These are phyloP conservation scores for Hoplodrina blanda DNA, from an alignment of 2,888 invertebrate species.

Conservation along the genomic window DNA sequence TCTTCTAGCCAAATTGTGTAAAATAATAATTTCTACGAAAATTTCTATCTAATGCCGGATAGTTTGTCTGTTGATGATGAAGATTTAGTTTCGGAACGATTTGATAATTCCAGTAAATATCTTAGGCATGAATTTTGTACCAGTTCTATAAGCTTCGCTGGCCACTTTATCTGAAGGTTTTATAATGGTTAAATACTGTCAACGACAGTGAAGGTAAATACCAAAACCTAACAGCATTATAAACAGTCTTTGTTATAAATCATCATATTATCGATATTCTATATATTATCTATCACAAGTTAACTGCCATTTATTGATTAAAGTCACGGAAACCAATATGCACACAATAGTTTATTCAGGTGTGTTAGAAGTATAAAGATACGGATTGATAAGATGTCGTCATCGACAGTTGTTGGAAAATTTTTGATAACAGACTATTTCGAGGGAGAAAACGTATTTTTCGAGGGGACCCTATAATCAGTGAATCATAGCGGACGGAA, in stretches of 20 bases:
- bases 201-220: background rate
- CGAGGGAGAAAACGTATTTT: constrained; percentile 29
- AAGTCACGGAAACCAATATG: constrained; percentile 15
- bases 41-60: too few species aligned
- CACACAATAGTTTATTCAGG: constrained; percentile 23
- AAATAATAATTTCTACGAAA: too few species aligned
- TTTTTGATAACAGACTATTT: constrained; percentile 29
- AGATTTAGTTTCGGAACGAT: too few species aligned
- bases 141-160: background rate
- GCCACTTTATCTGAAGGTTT: background rate
- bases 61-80: background rate
- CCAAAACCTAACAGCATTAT: background rate
- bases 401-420: constrained; percentile 49
- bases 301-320: constrained; percentile 6
- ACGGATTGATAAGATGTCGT: constrained; percentile 38
- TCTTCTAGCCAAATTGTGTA: too few species aligned
- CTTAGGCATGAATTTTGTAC: background rate
- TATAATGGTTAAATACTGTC: background rate
- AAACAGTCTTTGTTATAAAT: background rate
- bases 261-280: background rate
- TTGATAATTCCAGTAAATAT: too few species aligned
- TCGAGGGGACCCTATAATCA: constrained; percentile 30
- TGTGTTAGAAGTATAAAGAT: constrained; percentile 39
- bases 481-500: constrained; percentile 49
- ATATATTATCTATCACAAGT: background rate